Base-by-base conservation (phyloP, 2,113 vertebrate species). In the Chaetura pelagica region DNA sequence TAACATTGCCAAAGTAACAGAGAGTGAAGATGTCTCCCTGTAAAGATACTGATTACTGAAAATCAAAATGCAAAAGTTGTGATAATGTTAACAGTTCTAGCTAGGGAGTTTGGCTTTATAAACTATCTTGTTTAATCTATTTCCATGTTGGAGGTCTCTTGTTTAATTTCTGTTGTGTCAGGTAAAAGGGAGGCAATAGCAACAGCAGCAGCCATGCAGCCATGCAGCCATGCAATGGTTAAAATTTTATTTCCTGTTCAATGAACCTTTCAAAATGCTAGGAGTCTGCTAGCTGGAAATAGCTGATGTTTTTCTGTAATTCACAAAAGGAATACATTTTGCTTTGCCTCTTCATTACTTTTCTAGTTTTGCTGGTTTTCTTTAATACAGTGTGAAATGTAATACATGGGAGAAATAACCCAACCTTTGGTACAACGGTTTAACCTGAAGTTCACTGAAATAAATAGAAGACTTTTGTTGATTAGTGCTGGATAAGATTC, bases 91-190 rank as follows among this genome's bases (percentile, higher is more conserved):
- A 86, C 63, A 71, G 67, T 66, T 83, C 55, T 66, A 91, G 38
- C 51, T 86, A 27, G 17, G n/a, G 63, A 86, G 32, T 76, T 26
- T 71, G 42, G 17, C 55, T 95, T 92, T 93, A 80, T 51, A 84
- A 95, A 74, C 55, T 63, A 67, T 71, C 72, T 90, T 90, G 55
- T 81, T 90, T 91, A 96, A 95, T 94, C 59, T 88, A 23, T 94
- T 95, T 94, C 68, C 44, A 35, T 92, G 75, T 40, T 86, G 76
- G 68, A 94, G 30, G 57, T 95, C 63, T 87, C 59, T 69, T 93
- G 64, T 95, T 96, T 96, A 90, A 74, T 86, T 59, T 86, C 61
- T 52, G 21, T 32, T 84, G 16, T 61, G 18, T 92, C 93, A 93
- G 27, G 75, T 88, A 84, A 77, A 94, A 93, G 24, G 35, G 22